Evolutionary conservation across 2,113 vertebrate genomes (phyloP).

Genomic region (Antigone vipio): DNA sequence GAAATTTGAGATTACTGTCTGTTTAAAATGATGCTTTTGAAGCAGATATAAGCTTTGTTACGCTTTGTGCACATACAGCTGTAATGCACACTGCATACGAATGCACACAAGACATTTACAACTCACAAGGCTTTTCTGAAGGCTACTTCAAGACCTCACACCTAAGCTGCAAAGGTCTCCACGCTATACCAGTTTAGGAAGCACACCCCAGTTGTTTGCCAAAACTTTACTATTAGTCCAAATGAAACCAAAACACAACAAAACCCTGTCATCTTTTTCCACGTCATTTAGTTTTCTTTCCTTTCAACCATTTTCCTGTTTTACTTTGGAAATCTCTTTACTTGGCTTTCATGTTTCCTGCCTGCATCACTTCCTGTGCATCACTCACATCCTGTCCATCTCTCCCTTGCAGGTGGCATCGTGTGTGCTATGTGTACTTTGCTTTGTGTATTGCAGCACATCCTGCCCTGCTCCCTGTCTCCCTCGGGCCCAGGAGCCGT

Average conservation of each 20-base stretch:
- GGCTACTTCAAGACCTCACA: background rate
- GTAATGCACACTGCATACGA: background rate
- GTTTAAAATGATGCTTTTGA: background rate
- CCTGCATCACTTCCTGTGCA: slow-evolving; percentile 57
- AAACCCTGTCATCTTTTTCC: background rate
- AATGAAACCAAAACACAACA: slow-evolving; percentile 1
- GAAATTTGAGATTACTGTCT: background rate
- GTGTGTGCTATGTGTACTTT: background rate
- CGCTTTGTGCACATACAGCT: background rate
- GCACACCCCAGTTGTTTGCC: background rate
- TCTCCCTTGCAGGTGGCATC: slow-evolving; percentile 27
- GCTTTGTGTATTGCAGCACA: slow-evolving; percentile 35
- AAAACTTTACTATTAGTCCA: background rate
- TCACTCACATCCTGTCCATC: slow-evolving; percentile 49
- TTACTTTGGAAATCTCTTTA: slow-evolving; percentile 40
- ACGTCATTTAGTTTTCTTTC: background rate
- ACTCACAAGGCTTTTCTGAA: background rate
- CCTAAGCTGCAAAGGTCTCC: background rate
- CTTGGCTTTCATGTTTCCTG: slow-evolving; percentile 46
- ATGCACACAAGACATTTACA: background rate
- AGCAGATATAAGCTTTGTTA: background rate
- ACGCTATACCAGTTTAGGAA: background rate
- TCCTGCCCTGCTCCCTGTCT: slow-evolving; percentile 44
- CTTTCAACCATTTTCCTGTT: slow-evolving; percentile 54
- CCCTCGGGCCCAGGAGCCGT: background rate